A percentile compares a stretch with the other conserved stretches of the same genome.
Conservation (phyloP, 2,113 vertebrate species). For the Ophiodon elongatus region DNA sequence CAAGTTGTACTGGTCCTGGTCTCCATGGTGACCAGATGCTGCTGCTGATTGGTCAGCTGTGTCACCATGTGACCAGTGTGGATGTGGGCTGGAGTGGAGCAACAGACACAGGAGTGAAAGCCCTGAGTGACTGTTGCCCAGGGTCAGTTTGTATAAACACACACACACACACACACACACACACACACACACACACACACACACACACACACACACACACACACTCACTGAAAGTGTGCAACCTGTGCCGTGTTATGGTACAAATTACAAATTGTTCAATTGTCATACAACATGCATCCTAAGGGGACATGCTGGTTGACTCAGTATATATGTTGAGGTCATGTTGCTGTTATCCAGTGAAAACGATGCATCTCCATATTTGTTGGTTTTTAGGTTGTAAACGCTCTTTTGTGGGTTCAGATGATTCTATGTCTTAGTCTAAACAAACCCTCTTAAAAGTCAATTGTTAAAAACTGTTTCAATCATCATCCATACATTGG, state of each 20-base stretch:
- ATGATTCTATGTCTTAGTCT: neutral
- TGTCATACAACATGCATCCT: neutral
- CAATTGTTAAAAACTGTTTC: neutral
- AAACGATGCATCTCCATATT: neutral
- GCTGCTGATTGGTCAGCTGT: constrained; percentile 62
- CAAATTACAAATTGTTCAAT: neutral
- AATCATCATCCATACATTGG: neutral
- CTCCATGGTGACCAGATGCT: constrained; percentile 72
- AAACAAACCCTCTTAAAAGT: neutral
- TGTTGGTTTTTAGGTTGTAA: neutral
- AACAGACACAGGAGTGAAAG: constrained; percentile 72
- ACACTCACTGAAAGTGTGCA: neutral
- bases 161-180: neutral
- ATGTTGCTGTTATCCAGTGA: neutral
- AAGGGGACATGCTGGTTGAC: neutral
- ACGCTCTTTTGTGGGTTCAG: neutral
- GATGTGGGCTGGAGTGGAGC: constrained; percentile 77
- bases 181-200: neutral
- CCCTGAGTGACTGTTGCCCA: constrained; percentile 55
- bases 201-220: neutral
- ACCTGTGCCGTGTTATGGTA: neutral
- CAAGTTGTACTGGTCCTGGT: constrained; percentile 65
- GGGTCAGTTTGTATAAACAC: constrained; percentile 43
- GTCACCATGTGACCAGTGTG: constrained; percentile 60
- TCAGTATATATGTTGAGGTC: neutral